Conservation (phyloP, 2,888 invertebrate species). For the Acleris sparsana region DNA sequence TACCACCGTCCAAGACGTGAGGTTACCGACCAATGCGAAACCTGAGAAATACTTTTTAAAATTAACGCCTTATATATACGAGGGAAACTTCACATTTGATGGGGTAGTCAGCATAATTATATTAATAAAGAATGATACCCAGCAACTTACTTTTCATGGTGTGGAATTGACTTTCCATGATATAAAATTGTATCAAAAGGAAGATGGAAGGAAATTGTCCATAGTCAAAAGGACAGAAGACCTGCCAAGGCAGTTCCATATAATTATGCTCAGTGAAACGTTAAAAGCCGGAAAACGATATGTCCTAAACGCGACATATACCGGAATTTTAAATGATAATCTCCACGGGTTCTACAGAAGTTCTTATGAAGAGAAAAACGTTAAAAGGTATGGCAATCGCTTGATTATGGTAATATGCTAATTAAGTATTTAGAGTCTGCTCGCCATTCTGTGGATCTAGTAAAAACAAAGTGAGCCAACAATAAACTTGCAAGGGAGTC, state of each 20-base stretch:
- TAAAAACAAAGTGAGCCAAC: too few species aligned
- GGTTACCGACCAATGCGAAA: constrained; percentile 86
- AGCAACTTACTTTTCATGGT: constrained; percentile 89
- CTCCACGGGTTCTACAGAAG: constrained; percentile 93
- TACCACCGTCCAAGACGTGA: constrained; percentile 78
- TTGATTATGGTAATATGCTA: too few species aligned
- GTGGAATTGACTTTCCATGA: constrained; percentile 86
- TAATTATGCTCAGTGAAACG: constrained; percentile 84
- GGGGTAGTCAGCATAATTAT: constrained; percentile 87
- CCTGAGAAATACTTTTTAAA: constrained; percentile 88
- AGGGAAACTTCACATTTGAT: constrained; percentile 90
- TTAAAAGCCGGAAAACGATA: constrained; percentile 85
- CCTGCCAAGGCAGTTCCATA: constrained; percentile 86
- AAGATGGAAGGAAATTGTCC: constrained; percentile 57
- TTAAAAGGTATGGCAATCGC: constrained; percentile 84
- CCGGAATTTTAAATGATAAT: constrained; percentile 89
- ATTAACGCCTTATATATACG: constrained; percentile 88
- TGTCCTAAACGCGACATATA: constrained; percentile 86
- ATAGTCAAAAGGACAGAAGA: constrained; percentile 79
- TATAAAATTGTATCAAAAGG: constrained; percentile 78
- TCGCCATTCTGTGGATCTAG: too few species aligned
- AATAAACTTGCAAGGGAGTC: too few species aligned
- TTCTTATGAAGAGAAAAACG: constrained; percentile 87
- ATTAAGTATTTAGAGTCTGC: too few species aligned
- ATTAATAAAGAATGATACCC: constrained; percentile 84